Evolutionary conservation across 2,888 invertebrate genomes (phyloP), one percentile per base, ranked within the genome.

Genomic region (Orchesella flavescens): DNA sequence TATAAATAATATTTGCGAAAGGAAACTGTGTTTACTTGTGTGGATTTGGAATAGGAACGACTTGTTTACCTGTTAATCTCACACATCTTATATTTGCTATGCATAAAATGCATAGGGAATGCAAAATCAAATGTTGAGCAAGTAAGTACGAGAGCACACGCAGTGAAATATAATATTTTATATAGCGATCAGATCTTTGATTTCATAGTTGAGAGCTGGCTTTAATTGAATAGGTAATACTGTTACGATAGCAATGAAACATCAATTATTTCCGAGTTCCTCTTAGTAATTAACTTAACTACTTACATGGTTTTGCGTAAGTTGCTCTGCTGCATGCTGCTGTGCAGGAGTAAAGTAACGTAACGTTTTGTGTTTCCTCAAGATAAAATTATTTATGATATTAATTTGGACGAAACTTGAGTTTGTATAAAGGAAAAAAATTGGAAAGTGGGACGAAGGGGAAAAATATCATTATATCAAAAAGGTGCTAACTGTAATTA

Each of bases 401-500:
- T 34, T 23, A 24, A 9, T 12, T 63, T 12, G 63, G 23, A 63
- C 65, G 43, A 34, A 63, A 15, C 19, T 10, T 13, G 17, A 21
- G 17, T 19, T 57, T 10, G 57, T 15, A 12, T n/a, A 49, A 49
- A 12, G 49, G 44, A 49, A 44, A 19, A 68, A 49, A 68, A 46
- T 68, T 68, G 68, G 46, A 68, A 68, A 68, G 68, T 68, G 49
- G 68, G 68, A 46, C 68, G 46, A 13, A 46, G 53, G 44, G 49
- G 46, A 68, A 68, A 34, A 44, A 57, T 63, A 66, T 61, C 19
- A 15, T 49, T 49, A 15, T 49, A 17, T 34, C 21, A 1, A 23
- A 34, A 65, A 79, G 73, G 79, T 79, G 79, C 73, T 65, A 72
- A 79, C 72, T 44, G 57, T 72, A 65, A 78, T 72, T 61, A 71